Evolutionary conservation across 2,888 invertebrate species (phyloP).

Genomic region (Mantis religiosa): DNA sequence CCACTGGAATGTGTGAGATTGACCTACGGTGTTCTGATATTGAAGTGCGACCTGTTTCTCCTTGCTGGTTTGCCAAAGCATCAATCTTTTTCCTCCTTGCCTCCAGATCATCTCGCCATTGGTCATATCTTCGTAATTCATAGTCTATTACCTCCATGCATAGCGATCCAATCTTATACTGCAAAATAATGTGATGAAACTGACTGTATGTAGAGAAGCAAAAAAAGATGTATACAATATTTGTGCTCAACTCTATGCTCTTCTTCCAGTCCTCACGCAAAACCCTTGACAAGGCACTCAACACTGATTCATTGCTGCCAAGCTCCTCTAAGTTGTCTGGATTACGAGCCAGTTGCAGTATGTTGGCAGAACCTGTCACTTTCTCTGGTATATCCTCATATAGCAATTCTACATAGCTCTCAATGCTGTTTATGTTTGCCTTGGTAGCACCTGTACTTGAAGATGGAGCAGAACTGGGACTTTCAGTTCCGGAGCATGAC

Average conservation of each 20-base stretch:
- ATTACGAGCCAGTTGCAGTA: constrained; percentile 86
- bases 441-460: constrained; percentile 48
- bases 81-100: constrained; percentile 48
- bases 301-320: constrained; percentile 88
- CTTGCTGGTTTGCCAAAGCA: constrained; percentile 43
- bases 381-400: constrained; percentile 94
- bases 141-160: constrained; percentile 96
- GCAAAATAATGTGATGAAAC: constrained; percentile 90
- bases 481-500: constrained; percentile 26
- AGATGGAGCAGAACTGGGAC: constrained; percentile 38
- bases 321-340: constrained; percentile 92
- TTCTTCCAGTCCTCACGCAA: constrained; percentile 96
- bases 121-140: constrained; percentile 88
- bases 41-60: background rate
- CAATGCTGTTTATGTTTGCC: constrained; percentile 76
- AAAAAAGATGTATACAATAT: constrained; percentile 94
- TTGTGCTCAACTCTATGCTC: constrained; percentile 92
- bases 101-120: constrained; percentile 78
- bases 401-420: constrained; percentile 90
- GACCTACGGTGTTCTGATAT: constrained; percentile 34
- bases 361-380: constrained; percentile 85
- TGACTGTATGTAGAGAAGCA: constrained; percentile 94
- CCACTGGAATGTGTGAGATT: constrained; percentile 26
- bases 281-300: constrained; percentile 93
- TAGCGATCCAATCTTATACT: constrained; percentile 95